Base-by-base conservation (phyloP, 2,888 invertebrate species). In the Phyllotreta striolata region DNA sequence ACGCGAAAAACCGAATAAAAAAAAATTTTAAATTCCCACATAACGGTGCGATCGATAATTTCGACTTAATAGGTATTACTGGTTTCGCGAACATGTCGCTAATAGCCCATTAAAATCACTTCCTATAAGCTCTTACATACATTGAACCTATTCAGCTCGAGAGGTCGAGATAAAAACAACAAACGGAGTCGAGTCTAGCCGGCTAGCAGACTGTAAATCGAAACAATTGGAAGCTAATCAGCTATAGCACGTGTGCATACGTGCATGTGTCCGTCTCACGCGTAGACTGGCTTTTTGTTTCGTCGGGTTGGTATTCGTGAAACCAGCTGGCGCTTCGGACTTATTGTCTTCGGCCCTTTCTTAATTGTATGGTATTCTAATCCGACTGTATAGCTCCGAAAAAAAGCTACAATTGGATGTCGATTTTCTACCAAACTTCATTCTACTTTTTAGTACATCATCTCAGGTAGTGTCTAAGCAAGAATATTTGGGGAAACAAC, bases 161-260 rank as follows among this genome's bases (percentile, higher is more conserved):
- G 44, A 38, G 49, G 4, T 24, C 24, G 13, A 49, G 60, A 61
- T 55, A 62, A 44, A 54, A 43, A 49, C 49, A 59, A 66, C 63
- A 67, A 68, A 68, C 70, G 66, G 68, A 72, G 58, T 66, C 66
- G 60, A n/a, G 68, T 70, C 72, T 72, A 72, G 72, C 64, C 72
- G 68, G 62, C 58, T 57, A 63, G 60, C 66, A 70, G 70, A 70
- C 71, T 47, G 51, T 43, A 60, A 24, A 24, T 57, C 69, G 68
- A 62, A 66, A 64, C 66, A 68, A 68, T 66, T 66, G 68, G 64
- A 66, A 66, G 68, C 68, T 64, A 68, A 68, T 68, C 62, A 65
- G 59, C 58, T 54, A 54, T 61, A 68, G 72, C 72, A 72, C 72
- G 72, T 70, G 72, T 70, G 67, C 47, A 35, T 49, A 52, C 37